A percentile compares a stretch with the other conserved stretches of the same genome.
Evolutionary conservation across 2,888 invertebrate genomes (phyloP).

Genomic region (Alsophila aescularia): DNA sequence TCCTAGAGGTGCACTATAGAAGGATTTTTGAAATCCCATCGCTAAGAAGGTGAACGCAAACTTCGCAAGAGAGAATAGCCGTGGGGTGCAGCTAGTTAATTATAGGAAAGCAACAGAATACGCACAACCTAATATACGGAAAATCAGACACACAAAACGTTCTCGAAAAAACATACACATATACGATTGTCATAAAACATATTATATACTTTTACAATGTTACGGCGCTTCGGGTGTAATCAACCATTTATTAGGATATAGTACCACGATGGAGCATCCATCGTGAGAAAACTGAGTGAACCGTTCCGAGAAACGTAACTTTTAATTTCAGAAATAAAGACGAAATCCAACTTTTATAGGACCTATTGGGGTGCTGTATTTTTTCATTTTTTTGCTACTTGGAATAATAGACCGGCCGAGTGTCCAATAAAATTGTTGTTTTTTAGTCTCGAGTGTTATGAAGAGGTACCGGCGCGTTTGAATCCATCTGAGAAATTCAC

Average conservation of each 20-base stretch:
- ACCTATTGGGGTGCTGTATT: conserved; percentile 63
- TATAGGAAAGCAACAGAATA: not conserved
- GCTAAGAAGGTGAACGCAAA: too few species aligned
- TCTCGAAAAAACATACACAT: conserved; percentile 50
- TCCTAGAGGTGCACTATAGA: too few species aligned
- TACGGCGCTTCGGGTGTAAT: conserved; percentile 76
- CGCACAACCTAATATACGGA: conserved; percentile 22
- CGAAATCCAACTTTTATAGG: conserved; percentile 77
- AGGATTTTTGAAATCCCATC: too few species aligned
- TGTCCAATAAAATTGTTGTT: conserved; percentile 61
- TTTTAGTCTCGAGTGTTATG: conserved; percentile 54
- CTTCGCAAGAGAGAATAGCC: too few species aligned
- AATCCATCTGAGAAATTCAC: conserved; percentile 45
- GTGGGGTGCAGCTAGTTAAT: too few species aligned
- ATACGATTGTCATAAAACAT: conserved; percentile 70
- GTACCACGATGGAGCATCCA: conserved; percentile 43
- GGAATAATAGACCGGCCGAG: conserved; percentile 56
- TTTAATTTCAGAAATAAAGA: conserved; percentile 78
- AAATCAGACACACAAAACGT: conserved; percentile 35
- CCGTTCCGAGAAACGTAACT: conserved; percentile 72
- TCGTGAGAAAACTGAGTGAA: conserved; percentile 71
- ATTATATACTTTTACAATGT: conserved; percentile 70
- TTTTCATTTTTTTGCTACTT: conserved; percentile 61
- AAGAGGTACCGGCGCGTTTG: conserved; percentile 50
- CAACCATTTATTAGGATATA: conserved; percentile 72